Evolutionary conservation across 2,113 vertebrate genomes (phyloP).

Genomic region (Callipepla californica): DNA sequence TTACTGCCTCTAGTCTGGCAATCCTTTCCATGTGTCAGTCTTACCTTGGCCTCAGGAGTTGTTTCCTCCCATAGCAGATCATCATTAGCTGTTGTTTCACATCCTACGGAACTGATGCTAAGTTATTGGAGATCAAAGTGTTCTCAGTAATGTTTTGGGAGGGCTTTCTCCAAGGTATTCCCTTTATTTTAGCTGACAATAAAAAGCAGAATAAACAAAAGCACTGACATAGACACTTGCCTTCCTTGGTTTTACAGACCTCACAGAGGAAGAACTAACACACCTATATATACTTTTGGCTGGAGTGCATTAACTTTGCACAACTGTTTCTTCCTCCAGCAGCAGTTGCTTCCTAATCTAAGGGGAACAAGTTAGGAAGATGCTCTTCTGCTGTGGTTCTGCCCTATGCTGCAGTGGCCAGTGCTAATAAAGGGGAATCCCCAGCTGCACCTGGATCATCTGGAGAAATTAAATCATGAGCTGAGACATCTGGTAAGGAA

Average conservation of each 20-base stretch:
- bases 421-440: neutral
- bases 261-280: neutral
- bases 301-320: neutral
- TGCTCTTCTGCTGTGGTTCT: neutral
- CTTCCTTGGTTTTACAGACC: neutral
- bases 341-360: neutral
- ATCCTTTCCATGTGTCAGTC: neutral
- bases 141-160: neutral
- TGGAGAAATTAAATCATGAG: rapidly evolving
- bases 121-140: neutral
- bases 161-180: neutral
- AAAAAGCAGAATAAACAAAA: neutral
- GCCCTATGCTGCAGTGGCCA: neutral
- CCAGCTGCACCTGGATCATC: neutral
- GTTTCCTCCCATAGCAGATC: neutral
- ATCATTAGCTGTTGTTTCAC: neutral
- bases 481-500: neutral
- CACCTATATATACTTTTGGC: neutral
- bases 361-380: neutral
- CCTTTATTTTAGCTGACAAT: neutral
- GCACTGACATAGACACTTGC: neutral
- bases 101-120: neutral
- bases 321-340: neutral
- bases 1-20: neutral
- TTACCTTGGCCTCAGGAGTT: neutral